Base-by-base conservation (phyloP, 2,113 vertebrate species). In the Tyrannus savana region DNA sequence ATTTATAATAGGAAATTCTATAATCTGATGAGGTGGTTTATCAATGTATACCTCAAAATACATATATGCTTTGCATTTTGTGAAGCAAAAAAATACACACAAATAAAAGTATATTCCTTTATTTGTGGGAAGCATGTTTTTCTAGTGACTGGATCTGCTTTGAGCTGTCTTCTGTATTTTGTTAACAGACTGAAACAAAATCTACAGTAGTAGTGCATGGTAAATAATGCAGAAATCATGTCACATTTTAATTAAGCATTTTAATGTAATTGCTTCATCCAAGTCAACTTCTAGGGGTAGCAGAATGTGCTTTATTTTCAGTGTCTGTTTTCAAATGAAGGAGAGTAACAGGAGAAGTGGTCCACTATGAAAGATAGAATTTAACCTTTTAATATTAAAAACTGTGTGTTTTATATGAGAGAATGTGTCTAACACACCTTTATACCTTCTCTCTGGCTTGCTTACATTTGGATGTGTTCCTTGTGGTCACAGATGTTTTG, bases 231-330 rank as follows among this genome's bases (percentile, higher is more conserved):
- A 64, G 73, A 93, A 92, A 80, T 62, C 13, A 23, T 19, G 14
- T 64, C 22, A 35, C 47, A 64, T 89, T 86, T 95, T 92, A 92
- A 64, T 74, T 81, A 86, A 71, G 27, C 19, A 16, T 92, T 93
- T 93, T 80, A 88, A 72, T 2, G 0, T 75, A 83, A 86, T 90
- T 90, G 23, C 17, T 87, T 95, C 22, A 37, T n/a, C 49, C 0
- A 1, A 83, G 86, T 84, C 50, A 84, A 56, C 72, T 94, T 72
- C 31, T 67, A 72, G 14, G 27, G 35, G 16, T n/a, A 52, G 19
- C 12, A 86, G 64, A 68, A 71, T 52, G 14, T 30, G 42, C 25
- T 86, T 59, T 83, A 25, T 84, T 89, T 93, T 75, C 17, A 50
- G 22, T 59, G 22, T 14, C n/a, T 59, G 14, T 35, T 59, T 59